Evolutionary conservation across 2,888 invertebrate genomes (phyloP).

Genomic region (Perithous albicinctus): DNA sequence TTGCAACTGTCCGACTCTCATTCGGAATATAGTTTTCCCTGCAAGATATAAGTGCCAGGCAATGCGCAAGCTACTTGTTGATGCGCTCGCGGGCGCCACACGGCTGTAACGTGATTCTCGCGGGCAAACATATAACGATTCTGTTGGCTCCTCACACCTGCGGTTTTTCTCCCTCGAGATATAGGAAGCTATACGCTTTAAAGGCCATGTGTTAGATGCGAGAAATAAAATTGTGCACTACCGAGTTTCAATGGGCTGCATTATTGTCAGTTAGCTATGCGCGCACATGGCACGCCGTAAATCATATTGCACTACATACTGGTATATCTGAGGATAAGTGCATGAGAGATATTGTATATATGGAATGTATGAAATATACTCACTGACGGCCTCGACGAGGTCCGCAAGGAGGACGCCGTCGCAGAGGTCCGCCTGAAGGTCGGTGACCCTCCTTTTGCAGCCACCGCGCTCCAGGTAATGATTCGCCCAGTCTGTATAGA

Average conservation of each 20-base stretch:
- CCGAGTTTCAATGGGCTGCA: conserved; percentile 18
- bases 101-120: not conserved
- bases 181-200: not conserved
- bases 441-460: conserved; percentile 93
- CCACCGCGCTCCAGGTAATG: conserved; percentile 97
- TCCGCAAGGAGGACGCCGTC: conserved; percentile 97
- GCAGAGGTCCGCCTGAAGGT: conserved; percentile 95
- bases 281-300: conserved; percentile 56
- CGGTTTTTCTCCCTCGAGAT: not conserved
- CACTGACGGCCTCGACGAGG: conserved; percentile 97
- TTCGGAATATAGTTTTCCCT: conserved; percentile 2
- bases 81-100: not conserved
- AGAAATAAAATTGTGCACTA: conserved; percentile 7
- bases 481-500: conserved; percentile 99
- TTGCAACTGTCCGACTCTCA: conserved; percentile 34
- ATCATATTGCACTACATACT: conserved; percentile 33
- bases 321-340: conserved; percentile 1
- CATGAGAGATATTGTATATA: conserved; percentile 24
- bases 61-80: conserved; percentile 12
- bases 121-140: conserved; percentile 9
- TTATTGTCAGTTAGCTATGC: conserved; percentile 49
- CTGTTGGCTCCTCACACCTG: not conserved
- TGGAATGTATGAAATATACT: conserved; percentile 84
- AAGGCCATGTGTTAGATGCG: not conserved
- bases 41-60: not conserved